phyloP scores from a whole-genome alignment of 64 coral and sea anemone genomes.

The Montipora cactus region DNA sequence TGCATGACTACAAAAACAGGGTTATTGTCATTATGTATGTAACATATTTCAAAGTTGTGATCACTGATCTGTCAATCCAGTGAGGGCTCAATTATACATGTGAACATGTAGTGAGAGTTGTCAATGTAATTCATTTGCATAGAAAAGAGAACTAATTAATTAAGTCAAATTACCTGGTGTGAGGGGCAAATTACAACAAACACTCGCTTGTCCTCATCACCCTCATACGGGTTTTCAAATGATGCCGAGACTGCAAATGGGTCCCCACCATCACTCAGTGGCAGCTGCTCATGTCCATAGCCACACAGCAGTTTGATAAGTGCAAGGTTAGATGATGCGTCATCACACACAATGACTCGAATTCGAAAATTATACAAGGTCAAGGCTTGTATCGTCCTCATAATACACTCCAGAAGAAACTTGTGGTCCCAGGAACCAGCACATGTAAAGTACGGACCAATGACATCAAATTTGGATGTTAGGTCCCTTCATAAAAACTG shows the following conservation, averaged over 20 bases:
- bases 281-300: background rate
- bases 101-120: too few species aligned
- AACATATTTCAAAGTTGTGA: too few species aligned
- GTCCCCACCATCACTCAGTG: background rate
- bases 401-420: background rate
- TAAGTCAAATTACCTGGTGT: too few species aligned
- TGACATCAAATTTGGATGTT: conserved; percentile 24
- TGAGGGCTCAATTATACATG: too few species aligned
- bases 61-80: too few species aligned
- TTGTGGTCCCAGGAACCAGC: background rate
- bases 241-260: background rate
- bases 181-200: too few species aligned
- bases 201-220: too few species aligned
- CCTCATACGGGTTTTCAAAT: too few species aligned
- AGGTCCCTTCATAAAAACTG: conserved; percentile 28
- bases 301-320: background rate
- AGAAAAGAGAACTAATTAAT: too few species aligned
- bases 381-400: background rate
- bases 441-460: conserved; percentile 7
- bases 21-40: too few species aligned
- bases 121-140: too few species aligned
- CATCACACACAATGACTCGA: background rate
- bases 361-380: background rate
- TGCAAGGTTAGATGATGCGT: background rate
- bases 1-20: too few species aligned